Evolutionary conservation across 2,113 vertebrate species (phyloP), one percentile per base, ranked within the genome.

Genomic region (Prunella fulvescens): DNA sequence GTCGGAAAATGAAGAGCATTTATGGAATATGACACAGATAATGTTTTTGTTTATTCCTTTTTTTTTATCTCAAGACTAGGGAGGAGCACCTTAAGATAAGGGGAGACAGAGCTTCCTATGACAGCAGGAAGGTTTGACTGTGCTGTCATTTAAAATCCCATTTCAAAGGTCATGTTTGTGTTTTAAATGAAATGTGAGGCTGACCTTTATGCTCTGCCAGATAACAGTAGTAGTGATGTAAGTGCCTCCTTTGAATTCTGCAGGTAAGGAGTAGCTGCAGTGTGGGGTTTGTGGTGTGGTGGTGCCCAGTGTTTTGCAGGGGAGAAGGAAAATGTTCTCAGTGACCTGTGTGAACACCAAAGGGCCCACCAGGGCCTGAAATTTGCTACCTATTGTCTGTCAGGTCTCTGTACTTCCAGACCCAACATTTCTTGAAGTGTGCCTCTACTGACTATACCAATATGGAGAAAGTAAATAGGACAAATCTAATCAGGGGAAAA

Each of bases 101-200:
- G 31, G 40, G 12, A 81, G 17, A 17, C 2, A 18, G 18, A 19
- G 14, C 50, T 92, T 74, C 35, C 29, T 67, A 4, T 31, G 44
- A 16, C 29, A 66, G 25, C 39, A 79, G 80, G 37, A 60, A 77
- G 3, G 40, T 81, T 67, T 89, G 58, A 31, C 39, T 29, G 29
- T 22, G 33, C 15, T 71, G 39, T 9, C 1, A 25, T 66, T 87
- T 51, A 50, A 86, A 78, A 66, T 84, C 60, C 35, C 7, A 11
- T 84, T 65, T 88, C 77, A 87, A 94, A 92, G 84, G 81, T 91
- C 81, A 8, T 81, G 56, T 88, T 93, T 93, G 80, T 65, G 40
- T 53, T 92, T 77, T 37, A 86, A 80, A 45, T 90, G 17, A 77
- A 66, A 82, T 1, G 13, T 62, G 64, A 62, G 39, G 8, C 42